Percentiles rank a stretch among this genome's conserved stretches.
Evolutionary conservation across 2,113 vertebrate species (phyloP).

Genomic region (Eulemur rufifrons): DNA sequence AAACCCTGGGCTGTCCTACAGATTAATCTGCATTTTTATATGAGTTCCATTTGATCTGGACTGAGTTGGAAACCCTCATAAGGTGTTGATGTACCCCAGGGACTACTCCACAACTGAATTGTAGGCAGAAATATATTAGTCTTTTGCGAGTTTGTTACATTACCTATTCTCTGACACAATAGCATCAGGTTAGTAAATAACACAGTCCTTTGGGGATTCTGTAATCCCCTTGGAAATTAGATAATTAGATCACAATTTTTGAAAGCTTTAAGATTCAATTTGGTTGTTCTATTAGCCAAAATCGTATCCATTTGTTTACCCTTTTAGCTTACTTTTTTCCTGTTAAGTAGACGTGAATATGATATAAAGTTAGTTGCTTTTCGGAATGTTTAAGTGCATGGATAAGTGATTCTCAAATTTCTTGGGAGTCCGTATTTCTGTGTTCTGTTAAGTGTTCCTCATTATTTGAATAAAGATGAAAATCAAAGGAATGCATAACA

Average conservation of each 20-base stretch:
- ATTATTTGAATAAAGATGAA: conserved; percentile 9
- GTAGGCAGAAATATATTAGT: background rate
- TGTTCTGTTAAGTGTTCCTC: background rate
- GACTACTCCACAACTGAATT: background rate
- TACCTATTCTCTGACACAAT: background rate
- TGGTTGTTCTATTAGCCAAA: conserved; percentile 6
- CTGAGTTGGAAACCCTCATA: background rate
- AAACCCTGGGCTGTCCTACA: background rate
- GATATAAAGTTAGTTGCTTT: conserved; percentile 11
- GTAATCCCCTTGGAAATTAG: background rate
- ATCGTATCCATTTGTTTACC: background rate
- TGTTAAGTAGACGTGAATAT: background rate
- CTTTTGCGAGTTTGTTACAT: background rate
- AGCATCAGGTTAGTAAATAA: conserved; percentile 8
- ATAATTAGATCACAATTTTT: conserved; percentile 37
- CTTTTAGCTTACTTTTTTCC: background rate
- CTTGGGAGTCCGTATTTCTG: background rate
- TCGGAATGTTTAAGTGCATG: background rate
- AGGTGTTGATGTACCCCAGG: background rate
- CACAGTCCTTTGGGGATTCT: background rate
- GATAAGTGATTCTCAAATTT: background rate
- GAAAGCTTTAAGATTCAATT: conserved; percentile 44
- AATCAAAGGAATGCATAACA: background rate
- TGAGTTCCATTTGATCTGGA: background rate
- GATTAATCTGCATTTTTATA: background rate